Percentiles rank a stretch among this genome's conserved stretches.
Conservation (phyloP, 35 echinoderm and acorn worm genomes). For the Ophiothrix spiculata region DNA sequence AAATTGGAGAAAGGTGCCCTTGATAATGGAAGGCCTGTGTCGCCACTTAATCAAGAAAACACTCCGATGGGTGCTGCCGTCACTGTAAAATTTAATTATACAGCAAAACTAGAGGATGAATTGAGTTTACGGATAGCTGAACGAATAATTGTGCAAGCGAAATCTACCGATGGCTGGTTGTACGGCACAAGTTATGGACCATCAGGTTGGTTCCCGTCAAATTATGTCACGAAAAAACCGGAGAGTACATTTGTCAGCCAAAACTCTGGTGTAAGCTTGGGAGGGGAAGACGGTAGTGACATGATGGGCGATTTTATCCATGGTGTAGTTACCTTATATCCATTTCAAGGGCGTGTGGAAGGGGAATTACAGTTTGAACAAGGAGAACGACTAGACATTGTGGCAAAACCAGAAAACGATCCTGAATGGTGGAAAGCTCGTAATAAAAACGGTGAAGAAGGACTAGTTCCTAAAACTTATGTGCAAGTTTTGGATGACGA, state of each 20-base stretch:
- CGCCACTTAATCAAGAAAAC: conserved; percentile 24
- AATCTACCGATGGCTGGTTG: conserved; percentile 95
- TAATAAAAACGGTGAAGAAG: conserved; percentile 61
- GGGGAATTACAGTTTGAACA: conserved; percentile 91
- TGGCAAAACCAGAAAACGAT: conserved; percentile 83
- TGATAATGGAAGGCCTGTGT: not conserved
- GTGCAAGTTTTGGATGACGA: conserved; percentile 64
- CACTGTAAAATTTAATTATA: conserved; percentile 68
- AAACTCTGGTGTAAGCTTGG: conserved; percentile 47
- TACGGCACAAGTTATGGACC: conserved; percentile 67
- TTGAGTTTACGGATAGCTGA: conserved; percentile 71
- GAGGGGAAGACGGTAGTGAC: conserved; percentile 60
- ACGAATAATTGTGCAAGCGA: conserved; percentile 72
- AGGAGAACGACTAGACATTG: conserved; percentile 80
- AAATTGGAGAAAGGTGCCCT: conserved; percentile 17
- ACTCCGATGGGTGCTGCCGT: conserved; percentile 25
- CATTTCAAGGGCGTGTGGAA: conserved; percentile 77
- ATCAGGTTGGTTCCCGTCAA: conserved; percentile 91
- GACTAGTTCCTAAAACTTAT: conserved; percentile 92
- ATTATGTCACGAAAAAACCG: conserved; percentile 78
- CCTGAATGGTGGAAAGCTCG: conserved; percentile 92
- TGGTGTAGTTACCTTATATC: conserved; percentile 72
- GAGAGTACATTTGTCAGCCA: conserved; percentile 25
- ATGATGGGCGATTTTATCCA: conserved; percentile 68
- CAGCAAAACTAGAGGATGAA: conserved; percentile 67